Evolutionary conservation across 2,797 vertebrate species (phyloP).

Genomic region (Odontamblyopus lacepedii): DNA sequence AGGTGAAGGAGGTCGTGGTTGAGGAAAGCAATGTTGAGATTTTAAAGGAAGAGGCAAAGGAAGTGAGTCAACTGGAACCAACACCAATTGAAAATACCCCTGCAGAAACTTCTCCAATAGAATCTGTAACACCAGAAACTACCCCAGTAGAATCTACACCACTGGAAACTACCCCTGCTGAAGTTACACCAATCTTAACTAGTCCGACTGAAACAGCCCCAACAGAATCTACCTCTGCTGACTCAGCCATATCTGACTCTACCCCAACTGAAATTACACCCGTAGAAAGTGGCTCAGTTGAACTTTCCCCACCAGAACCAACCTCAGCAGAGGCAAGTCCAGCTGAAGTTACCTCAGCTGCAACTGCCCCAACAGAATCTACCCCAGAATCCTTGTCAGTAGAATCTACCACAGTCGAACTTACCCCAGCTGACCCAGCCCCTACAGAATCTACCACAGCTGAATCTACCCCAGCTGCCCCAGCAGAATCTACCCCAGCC

Average conservation of each 20-base stretch:
- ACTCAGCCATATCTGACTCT: not conserved
- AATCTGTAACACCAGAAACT: not conserved
- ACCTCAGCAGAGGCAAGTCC: not conserved
- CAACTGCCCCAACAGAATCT: not conserved
- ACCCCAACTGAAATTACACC: not conserved
- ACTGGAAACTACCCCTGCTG: not conserved
- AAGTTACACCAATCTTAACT: not conserved
- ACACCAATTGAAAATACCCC: not conserved
- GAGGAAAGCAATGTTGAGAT: conserved; percentile 1
- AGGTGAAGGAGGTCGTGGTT: not conserved
- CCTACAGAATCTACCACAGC: not conserved
- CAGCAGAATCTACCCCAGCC: not conserved
- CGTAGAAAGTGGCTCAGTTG: not conserved
- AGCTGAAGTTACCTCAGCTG: not conserved
- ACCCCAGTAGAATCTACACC: not conserved
- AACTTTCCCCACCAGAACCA: not conserved
- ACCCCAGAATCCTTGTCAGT: not conserved
- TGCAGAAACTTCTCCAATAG: not conserved
- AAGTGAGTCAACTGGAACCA: not conserved
- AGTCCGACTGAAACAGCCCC: too few species aligned
- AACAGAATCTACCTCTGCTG: not conserved
- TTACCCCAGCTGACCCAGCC: not conserved
- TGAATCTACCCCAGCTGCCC: too few species aligned
- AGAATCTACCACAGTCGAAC: not conserved
- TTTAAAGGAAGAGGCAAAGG: conserved; percentile 1